A percentile compares a stretch with the other conserved stretches of the same genome.
Conservation (phyloP, 2,797 vertebrate species). For the Gymnoscopelus braueri region DNA sequence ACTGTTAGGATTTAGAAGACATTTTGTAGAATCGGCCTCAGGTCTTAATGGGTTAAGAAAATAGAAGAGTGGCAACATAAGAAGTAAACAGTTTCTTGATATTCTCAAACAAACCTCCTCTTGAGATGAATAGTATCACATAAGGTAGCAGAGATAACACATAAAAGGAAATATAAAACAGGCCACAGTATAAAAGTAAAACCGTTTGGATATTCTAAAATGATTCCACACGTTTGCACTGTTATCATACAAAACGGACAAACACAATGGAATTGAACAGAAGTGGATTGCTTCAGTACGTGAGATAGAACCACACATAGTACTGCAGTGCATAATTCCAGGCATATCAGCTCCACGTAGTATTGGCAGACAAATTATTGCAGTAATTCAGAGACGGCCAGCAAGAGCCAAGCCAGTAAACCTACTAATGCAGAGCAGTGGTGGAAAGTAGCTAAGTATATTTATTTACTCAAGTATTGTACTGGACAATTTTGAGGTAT, state of each 20-base stretch:
- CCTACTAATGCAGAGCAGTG: slow-evolving; percentile 15
- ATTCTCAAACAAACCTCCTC: slow-evolving; percentile 11
- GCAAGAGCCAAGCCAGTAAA: slow-evolving; percentile 9
- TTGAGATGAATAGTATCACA: slow-evolving; percentile 7
- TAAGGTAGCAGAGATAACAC: not conserved
- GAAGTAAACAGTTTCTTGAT: slow-evolving; percentile 23
- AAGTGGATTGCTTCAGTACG: no score
- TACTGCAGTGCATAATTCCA: not conserved
- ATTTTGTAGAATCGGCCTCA: no score
- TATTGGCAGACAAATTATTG: slow-evolving; percentile 1
- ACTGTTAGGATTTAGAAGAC: no score
- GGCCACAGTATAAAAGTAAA: no score
- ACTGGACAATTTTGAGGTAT: no score
- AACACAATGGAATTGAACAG: no score
- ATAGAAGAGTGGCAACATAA: not conserved
- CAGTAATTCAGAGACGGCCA: not conserved
- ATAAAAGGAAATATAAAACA: no score
- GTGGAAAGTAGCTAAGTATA: not conserved
- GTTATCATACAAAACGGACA: no score
- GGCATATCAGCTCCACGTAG: slow-evolving; percentile 2
- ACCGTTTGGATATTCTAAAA: no score
- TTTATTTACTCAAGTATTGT: no score
- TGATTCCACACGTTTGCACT: no score
- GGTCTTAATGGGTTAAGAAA: no score
- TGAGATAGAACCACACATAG: not conserved